These are phyloP conservation scores for Peromyscus leucopus DNA, from an alignment of 2,113 vertebrate species.

Conservation along the genomic window DNA sequence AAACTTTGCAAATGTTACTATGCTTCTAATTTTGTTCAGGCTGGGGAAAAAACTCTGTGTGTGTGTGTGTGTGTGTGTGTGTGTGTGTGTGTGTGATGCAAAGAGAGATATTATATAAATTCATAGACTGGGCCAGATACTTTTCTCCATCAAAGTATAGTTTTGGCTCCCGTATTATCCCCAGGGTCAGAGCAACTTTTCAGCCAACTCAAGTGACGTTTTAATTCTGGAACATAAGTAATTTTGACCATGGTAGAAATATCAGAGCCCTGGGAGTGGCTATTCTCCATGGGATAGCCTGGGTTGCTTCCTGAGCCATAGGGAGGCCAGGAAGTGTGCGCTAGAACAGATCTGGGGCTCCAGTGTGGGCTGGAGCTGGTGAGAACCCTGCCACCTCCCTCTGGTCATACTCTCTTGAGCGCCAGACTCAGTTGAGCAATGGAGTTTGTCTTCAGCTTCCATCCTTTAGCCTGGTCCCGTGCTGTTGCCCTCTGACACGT, in stretches of 20 bases:
- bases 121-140: neutral
- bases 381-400: neutral
- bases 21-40: neutral
- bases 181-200: neutral
- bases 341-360: neutral
- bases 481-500: neutral
- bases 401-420: neutral
- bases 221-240: conserved; percentile 23
- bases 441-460: neutral
- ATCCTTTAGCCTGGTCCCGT: neutral
- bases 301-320: neutral
- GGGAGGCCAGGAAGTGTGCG: neutral
- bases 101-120: neutral
- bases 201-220: neutral
- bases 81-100: neutral
- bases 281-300: neutral
- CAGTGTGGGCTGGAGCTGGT: neutral
- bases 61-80: conserved; percentile 7
- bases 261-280: neutral
- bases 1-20: neutral
- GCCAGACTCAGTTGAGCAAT: neutral
- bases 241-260: neutral
- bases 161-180: neutral
- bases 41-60: neutral
- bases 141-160: neutral